Evolutionary conservation across 2,113 vertebrate species (phyloP).

Genomic region (Dicentrarchus labrax): DNA sequence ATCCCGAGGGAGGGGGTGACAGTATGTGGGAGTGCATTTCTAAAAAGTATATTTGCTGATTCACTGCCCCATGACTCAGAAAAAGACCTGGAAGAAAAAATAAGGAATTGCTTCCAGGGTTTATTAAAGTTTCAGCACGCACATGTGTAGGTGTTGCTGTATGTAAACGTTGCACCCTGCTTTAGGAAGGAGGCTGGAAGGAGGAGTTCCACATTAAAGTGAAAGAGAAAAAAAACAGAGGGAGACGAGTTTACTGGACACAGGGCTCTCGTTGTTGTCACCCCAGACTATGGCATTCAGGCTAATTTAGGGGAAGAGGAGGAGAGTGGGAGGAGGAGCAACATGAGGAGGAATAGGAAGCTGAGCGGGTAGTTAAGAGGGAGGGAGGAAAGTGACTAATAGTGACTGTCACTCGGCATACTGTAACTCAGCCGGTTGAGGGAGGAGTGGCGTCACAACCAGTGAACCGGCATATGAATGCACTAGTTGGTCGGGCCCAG

Average conservation of each 20-base stretch:
- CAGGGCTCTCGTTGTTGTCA: slow-evolving; percentile 77
- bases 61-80: not conserved
- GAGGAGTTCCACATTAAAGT: slow-evolving; percentile 38
- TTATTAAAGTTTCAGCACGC: not conserved
- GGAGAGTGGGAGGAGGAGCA: slow-evolving; percentile 66
- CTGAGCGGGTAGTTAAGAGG: slow-evolving; percentile 59
- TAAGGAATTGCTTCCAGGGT: slow-evolving; percentile 14
- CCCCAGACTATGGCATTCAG: slow-evolving; percentile 61
- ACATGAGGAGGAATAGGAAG: slow-evolving; percentile 71
- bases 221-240: not conserved
- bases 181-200: slow-evolving; percentile 47
- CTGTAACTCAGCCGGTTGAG: slow-evolving; percentile 50
- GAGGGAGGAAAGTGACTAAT: slow-evolving; percentile 79
- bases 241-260: slow-evolving; percentile 54
- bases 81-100: slow-evolving; percentile 37
- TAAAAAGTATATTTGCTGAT: slow-evolving; percentile 60
- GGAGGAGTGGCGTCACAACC: slow-evolving; percentile 64
- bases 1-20: not conserved
- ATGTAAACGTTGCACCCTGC: slow-evolving; percentile 22
- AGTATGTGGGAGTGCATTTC: slow-evolving; percentile 24
- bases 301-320: slow-evolving; percentile 81
- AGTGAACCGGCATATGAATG: slow-evolving; percentile 56
- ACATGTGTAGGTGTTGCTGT: slow-evolving; percentile 33
- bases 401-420: slow-evolving; percentile 62
- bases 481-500: slow-evolving; percentile 34